phyloP scores from a whole-genome alignment of 2,888 invertebrate species.

The Eucera pruinosa region DNA sequence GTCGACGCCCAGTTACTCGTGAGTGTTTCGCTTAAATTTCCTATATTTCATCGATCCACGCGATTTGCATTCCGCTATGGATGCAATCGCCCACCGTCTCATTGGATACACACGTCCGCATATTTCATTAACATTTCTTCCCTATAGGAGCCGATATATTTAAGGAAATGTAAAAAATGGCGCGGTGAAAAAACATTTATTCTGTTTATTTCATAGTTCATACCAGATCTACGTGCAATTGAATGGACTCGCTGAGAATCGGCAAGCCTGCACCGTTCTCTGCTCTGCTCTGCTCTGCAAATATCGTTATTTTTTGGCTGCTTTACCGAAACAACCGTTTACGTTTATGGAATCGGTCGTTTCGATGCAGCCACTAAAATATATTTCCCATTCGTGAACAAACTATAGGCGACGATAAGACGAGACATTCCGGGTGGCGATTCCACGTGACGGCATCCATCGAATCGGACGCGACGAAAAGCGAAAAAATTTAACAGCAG shows the following conservation, averaged over 20 bases:
- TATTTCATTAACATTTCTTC: conserved; percentile 27
- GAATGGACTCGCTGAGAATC: conserved; percentile 27
- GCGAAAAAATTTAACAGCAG: conserved; percentile 13
- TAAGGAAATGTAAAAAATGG: conserved; percentile 79
- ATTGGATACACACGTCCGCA: conserved; percentile 12
- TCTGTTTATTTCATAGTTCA: too few relatives aligned
- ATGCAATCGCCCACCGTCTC: conserved; percentile 6
- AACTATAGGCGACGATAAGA: conserved; percentile 1
- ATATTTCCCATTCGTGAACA: not conserved
- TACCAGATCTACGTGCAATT: conserved; percentile 42
- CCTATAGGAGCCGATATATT: conserved; percentile 56
- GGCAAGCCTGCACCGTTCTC: not conserved
- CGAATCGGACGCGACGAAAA: conserved; percentile 19
- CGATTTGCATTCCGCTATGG: not conserved
- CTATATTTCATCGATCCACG: conserved; percentile 39
- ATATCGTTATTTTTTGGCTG: not conserved
- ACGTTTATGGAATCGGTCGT: too few relatives aligned
- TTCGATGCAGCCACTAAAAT: not conserved
- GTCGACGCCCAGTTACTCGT: conserved; percentile 82
- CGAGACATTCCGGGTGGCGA: conserved; percentile 24
- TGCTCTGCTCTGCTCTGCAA: not conserved
- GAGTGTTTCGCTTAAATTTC: conserved; percentile 76
- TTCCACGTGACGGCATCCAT: conserved; percentile 29
- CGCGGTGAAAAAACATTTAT: conserved; percentile 78
- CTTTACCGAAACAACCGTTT: not conserved